phyloP scores from a whole-genome alignment of 2,113 vertebrate genomes.

The Syngnathus typhle region DNA sequence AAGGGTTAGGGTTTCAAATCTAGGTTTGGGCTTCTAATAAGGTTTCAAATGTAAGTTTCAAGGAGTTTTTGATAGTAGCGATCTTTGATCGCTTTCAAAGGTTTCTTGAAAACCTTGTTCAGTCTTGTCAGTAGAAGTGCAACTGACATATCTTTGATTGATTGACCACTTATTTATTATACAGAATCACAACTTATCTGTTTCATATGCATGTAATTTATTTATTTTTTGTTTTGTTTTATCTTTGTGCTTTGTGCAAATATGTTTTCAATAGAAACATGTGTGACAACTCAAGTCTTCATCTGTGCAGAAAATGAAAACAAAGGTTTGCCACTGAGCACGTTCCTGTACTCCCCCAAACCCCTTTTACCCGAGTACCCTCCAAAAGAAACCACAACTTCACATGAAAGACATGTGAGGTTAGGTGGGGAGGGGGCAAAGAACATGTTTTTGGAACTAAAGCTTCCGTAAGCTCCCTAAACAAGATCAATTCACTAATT shows the following conservation, averaged over 20 bases:
- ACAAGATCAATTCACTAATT: conserved; percentile 71
- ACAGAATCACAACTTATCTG: not conserved
- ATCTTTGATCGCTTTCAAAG: not conserved
- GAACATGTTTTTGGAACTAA: conserved; percentile 75
- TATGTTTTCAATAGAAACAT: conserved; percentile 69
- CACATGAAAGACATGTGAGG: conserved; percentile 60
- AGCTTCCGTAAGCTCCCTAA: conserved; percentile 66
- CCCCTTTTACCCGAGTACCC: conserved; percentile 11
- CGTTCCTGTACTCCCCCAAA: conserved; percentile 47
- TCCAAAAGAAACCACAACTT: conserved; percentile 54
- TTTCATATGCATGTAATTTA: not conserved
- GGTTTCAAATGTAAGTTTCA: not conserved
- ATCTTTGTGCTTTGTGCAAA: conserved; percentile 31
- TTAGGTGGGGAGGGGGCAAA: not conserved
- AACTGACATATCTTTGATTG: not conserved
- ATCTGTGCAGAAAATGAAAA: conserved; percentile 67
- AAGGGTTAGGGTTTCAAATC: not conserved
- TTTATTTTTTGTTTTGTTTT: not conserved
- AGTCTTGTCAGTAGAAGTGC: not conserved
- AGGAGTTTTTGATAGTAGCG: not conserved
- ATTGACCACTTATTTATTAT: not conserved
- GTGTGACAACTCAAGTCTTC: conserved; percentile 58
- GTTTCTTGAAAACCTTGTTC: not conserved
- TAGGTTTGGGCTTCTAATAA: not conserved
- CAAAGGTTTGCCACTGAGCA: conserved; percentile 75